Percentiles rank a stretch among this genome's conserved stretches.
Evolutionary conservation across 2,113 vertebrate genomes (phyloP).

Genomic region (Gadus chalcogrammus): DNA sequence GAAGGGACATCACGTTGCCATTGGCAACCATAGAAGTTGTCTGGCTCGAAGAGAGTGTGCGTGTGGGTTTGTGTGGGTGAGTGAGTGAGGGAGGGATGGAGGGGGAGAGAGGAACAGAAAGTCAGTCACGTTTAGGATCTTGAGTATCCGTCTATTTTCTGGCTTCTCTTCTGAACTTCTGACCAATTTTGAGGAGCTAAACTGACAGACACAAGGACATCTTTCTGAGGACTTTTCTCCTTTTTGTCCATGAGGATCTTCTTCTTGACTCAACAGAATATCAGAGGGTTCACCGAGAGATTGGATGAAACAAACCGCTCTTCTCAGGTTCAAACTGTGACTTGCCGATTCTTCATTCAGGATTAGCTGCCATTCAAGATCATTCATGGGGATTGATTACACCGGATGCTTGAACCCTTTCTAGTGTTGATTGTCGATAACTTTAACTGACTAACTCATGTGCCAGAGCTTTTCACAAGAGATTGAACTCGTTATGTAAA

Average conservation of each 20-base stretch:
- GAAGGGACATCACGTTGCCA: slow-evolving; percentile 60
- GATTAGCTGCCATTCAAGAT: no score
- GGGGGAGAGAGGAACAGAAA: not conserved
- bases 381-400: no score
- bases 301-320: no score
- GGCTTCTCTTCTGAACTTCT: slow-evolving; percentile 1
- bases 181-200: not conserved
- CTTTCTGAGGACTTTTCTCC: no score
- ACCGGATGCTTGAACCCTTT: no score
- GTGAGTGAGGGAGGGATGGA: not conserved
- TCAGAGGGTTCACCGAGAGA: no score
- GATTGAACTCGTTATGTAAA: not conserved
- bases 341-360: no score
- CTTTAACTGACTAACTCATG: not conserved
- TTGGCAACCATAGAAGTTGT: slow-evolving; percentile 36
- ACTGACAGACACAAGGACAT: no score
- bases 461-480: not conserved
- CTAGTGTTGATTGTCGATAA: not conserved
- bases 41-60: slow-evolving; percentile 26
- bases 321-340: no score
- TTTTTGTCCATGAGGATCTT: no score
- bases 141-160: not conserved
- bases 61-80: slow-evolving; percentile 2
- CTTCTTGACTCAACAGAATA: no score
- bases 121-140: not conserved